phyloP scores from a whole-genome alignment of 1,140 invertebrate species.

The Drosophila erecta region DNA sequence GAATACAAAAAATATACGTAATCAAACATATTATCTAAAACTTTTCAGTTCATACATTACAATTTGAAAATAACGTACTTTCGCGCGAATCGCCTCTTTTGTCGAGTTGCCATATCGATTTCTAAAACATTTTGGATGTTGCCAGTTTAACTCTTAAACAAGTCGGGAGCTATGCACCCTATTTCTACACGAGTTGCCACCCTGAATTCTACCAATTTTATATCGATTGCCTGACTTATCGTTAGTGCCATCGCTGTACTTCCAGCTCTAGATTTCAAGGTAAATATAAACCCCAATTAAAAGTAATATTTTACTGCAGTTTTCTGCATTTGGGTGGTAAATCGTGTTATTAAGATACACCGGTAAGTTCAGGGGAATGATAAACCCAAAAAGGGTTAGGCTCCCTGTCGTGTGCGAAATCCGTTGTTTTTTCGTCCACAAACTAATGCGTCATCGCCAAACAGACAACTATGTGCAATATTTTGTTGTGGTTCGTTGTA shows the following conservation, averaged over 20 bases:
- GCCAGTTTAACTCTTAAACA: no score
- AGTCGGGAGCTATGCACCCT: no score
- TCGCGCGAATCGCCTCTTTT: no score
- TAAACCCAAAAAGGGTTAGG: background rate
- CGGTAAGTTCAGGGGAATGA: background rate
- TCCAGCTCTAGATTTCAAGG: conserved; percentile 28
- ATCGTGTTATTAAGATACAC: background rate
- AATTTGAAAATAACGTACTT: no score
- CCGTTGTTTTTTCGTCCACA: conserved; percentile 47
- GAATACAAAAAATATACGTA: no score
- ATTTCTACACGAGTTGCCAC: no score
- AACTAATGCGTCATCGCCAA: conserved; percentile 74
- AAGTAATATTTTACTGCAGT: background rate
- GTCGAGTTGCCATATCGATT: no score
- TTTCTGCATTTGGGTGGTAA: background rate
- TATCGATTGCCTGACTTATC: background rate
- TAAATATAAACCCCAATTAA: conserved; percentile 25
- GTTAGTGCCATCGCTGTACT: conserved; percentile 1
- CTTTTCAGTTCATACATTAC: no score
- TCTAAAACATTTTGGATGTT: no score
- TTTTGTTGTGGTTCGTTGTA: conserved; percentile 44
- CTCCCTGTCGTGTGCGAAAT: conserved; percentile 12
- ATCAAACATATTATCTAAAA: no score
- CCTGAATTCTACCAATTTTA: background rate
- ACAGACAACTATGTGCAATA: conserved; percentile 39